Conservation (phyloP, 2,888 invertebrate genomes). For the Metellina segmentata region DNA sequence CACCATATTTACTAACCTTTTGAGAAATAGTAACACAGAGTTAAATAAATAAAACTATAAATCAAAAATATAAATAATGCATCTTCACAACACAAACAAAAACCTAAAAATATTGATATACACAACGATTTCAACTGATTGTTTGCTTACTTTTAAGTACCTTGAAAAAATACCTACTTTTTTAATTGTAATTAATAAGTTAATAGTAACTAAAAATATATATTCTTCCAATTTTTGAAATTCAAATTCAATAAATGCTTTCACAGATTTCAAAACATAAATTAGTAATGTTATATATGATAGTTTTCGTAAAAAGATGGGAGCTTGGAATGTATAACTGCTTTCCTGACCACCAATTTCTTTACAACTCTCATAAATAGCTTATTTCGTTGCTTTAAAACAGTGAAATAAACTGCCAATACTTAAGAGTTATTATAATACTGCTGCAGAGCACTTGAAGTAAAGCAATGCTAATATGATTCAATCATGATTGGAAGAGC, state of each 20-base stretch:
- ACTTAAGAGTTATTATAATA: background rate
- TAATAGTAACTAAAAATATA: background rate
- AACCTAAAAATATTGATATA: slow-evolving; percentile 27
- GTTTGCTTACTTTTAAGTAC: slow-evolving; percentile 42
- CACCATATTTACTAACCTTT: slow-evolving; percentile 20
- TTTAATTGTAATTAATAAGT: background rate
- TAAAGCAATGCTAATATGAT: background rate
- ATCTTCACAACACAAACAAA: slow-evolving; percentile 54
- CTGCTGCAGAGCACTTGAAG: slow-evolving; percentile 1
- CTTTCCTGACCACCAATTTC: background rate
- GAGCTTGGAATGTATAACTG: background rate
- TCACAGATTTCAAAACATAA: background rate
- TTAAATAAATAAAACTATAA: slow-evolving; percentile 41
- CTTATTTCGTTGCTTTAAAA: background rate
- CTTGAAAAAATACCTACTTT: background rate
- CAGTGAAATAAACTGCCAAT: background rate
- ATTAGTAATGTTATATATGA: background rate
- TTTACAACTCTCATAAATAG: background rate
- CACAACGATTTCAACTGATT: slow-evolving; percentile 1
- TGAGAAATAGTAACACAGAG: slow-evolving; percentile 1
- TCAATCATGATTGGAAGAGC: background rate
- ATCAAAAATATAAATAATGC: slow-evolving; percentile 39
- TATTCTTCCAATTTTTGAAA: background rate
- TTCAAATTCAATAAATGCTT: background rate
- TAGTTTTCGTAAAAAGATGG: background rate